A percentile compares a stretch with the other conserved stretches of the same genome.
Conservation (phyloP, 2,888 invertebrate species). For the Apodemia mormo region DNA sequence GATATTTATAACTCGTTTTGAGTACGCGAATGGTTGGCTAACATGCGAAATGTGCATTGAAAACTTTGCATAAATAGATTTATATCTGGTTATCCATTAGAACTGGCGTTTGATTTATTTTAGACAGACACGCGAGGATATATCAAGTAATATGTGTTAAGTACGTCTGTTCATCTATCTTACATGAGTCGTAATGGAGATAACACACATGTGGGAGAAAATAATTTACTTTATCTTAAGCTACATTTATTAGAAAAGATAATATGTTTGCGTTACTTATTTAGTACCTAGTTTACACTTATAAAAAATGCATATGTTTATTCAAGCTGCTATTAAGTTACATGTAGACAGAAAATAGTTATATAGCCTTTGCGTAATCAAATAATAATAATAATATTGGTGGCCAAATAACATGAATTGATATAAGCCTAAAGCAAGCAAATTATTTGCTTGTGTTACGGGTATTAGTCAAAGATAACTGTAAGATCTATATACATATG, state of each 20-base stretch:
- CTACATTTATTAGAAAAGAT: background rate
- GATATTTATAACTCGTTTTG: conserved; percentile 38
- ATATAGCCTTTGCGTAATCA: no score
- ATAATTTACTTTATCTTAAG: background rate
- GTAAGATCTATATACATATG: no score
- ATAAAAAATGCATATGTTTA: no score
- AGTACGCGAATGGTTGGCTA: conserved; percentile 50
- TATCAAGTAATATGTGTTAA: conserved; percentile 30
- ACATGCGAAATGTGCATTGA: conserved; percentile 76
- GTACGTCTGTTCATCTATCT: conserved; percentile 9
- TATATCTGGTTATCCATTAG: conserved; percentile 70
- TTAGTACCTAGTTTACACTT: background rate
- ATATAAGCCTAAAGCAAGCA: no score
- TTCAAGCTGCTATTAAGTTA: no score
- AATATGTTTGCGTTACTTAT: background rate
- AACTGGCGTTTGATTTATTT: conserved; percentile 61
- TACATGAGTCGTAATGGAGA: conserved; percentile 7
- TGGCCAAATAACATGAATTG: no score
- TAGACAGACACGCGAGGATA: conserved; percentile 53
- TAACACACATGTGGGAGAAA: conserved; percentile 3
- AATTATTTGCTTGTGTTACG: no score
- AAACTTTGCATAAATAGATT: conserved; percentile 77
- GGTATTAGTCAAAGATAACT: no score
- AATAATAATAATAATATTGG: no score
- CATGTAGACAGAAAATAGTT: no score